phyloP scores from a whole-genome alignment of 2,797 vertebrate species.

The Peromyscus nudipes region DNA sequence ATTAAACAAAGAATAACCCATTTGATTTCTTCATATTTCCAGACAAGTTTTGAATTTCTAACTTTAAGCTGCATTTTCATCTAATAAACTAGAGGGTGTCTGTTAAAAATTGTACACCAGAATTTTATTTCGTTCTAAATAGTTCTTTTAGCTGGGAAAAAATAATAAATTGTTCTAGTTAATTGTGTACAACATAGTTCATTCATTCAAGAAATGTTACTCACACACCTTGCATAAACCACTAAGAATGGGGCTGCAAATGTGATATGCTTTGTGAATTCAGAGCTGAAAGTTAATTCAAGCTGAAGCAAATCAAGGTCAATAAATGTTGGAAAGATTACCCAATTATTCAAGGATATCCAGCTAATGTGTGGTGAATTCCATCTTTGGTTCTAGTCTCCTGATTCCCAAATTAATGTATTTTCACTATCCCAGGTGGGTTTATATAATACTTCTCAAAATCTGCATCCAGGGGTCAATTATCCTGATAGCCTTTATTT shows the following conservation, averaged over 20 bases:
- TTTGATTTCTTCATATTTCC: conserved; percentile 74
- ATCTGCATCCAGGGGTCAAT: not conserved
- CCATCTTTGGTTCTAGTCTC: not conserved
- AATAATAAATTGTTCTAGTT: not conserved
- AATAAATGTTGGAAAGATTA: not conserved
- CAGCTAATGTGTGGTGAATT: not conserved
- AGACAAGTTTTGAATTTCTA: conserved; percentile 62
- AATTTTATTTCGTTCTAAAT: conserved; percentile 36
- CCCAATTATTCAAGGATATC: not conserved
- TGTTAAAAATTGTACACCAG: not conserved
- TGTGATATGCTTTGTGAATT: not conserved
- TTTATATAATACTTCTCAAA: not conserved
- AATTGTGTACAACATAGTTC: not conserved
- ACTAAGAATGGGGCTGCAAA: not conserved
- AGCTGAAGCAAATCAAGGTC: not conserved
- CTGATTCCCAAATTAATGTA: not conserved
- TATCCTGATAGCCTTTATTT: not conserved
- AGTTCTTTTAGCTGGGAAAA: not conserved
- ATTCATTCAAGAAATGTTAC: conserved; percentile 25
- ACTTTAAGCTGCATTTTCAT: not conserved
- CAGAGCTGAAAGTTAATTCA: conserved; percentile 4
- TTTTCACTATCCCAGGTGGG: not conserved
- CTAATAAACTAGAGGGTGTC: not conserved
- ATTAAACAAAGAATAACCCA: conserved; percentile 79
- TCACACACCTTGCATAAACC: not conserved